A percentile compares a stretch with the other conserved stretches of the same genome.
Evolutionary conservation across 2,797 vertebrate genomes (phyloP).

Genomic region (Protonibea diacanthus): DNA sequence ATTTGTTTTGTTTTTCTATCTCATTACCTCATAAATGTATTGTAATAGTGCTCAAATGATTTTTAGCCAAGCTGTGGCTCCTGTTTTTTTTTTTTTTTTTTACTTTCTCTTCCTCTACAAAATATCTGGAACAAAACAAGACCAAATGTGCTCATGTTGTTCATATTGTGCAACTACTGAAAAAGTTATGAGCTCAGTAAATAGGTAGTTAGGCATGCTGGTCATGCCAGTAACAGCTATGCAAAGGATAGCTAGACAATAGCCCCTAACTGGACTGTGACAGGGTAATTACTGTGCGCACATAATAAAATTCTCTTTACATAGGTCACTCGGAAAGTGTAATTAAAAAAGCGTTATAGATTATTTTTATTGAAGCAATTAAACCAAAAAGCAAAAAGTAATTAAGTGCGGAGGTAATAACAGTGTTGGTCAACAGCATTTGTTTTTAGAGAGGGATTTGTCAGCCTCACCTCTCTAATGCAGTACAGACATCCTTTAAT

Average conservation of each 20-base stretch:
- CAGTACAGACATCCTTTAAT: conserved; percentile 83
- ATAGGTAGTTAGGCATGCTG: conserved; percentile 91
- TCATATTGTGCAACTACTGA: conserved; percentile 89
- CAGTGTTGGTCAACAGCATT: conserved; percentile 99
- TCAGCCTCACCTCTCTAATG: conserved; percentile 91
- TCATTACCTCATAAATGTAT: conserved; percentile 3
- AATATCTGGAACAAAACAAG: conserved; percentile 90
- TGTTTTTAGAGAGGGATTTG: conserved; percentile 91
- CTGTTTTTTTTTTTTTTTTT: conserved; percentile 38
- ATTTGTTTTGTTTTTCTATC: conserved; percentile 20
- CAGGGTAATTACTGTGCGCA: conserved; percentile 98
- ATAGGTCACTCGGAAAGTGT: conserved; percentile 98
- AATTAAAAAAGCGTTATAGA: conserved; percentile 99
- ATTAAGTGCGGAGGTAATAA: conserved; percentile 97
- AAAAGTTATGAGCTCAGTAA: conserved; percentile 90
- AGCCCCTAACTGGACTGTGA: conserved; percentile 96
- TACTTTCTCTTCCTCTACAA: conserved; percentile 73
- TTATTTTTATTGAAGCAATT: conserved; percentile 99
- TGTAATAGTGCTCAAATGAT: not conserved
- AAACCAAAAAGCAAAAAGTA: conserved; percentile 98
- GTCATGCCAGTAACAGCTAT: conserved; percentile 90
- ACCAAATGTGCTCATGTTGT: conserved; percentile 85
- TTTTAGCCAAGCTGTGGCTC: not conserved
- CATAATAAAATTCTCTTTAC: conserved; percentile 98
- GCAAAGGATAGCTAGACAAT: conserved; percentile 95